These are phyloP conservation scores for Enoplosus armatus DNA, from an alignment of 2,797 vertebrate genomes.

Conservation along the genomic window DNA sequence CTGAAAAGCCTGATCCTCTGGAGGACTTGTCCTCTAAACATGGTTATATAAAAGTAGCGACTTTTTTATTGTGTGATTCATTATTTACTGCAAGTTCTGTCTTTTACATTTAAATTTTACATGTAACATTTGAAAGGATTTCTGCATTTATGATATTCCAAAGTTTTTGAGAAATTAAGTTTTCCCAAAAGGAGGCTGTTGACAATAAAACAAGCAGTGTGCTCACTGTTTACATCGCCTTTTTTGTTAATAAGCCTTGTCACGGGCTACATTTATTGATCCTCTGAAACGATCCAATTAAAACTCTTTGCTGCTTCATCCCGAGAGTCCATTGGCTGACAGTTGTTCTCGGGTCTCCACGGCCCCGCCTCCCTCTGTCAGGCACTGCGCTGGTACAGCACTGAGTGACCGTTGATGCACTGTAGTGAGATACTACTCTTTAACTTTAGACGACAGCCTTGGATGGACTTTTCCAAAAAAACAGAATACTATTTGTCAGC, in stretches of 20 bases:
- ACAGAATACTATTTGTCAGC: background rate
- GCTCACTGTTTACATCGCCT: background rate
- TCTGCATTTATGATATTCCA: background rate
- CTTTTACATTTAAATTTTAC: background rate
- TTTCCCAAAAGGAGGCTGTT: background rate
- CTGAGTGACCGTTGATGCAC: conserved; percentile 63
- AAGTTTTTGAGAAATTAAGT: background rate
- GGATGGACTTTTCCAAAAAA: conserved; percentile 33
- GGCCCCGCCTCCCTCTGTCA: conserved; percentile 78
- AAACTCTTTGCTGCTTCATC: conserved; percentile 47
- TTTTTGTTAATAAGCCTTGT: conserved; percentile 28
- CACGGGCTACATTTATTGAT: conserved; percentile 39
- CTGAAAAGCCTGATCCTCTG: conserved; percentile 44
- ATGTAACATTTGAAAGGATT: background rate
- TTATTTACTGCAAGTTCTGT: conserved; percentile 3
- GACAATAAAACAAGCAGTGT: background rate
- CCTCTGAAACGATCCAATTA: conserved; percentile 63
- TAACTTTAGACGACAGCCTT: conserved; percentile 59
- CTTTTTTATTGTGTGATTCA: conserved; percentile 11
- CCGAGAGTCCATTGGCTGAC: conserved; percentile 72
- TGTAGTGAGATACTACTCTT: conserved; percentile 49
- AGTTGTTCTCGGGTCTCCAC: conserved; percentile 36
- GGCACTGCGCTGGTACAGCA: conserved; percentile 56
- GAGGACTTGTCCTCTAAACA: conserved; percentile 45
- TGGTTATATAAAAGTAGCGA: conserved; percentile 26